Evolutionary conservation across 92 coral and sea anemone species (phyloP).

Genomic region (Ricordea florida): DNA sequence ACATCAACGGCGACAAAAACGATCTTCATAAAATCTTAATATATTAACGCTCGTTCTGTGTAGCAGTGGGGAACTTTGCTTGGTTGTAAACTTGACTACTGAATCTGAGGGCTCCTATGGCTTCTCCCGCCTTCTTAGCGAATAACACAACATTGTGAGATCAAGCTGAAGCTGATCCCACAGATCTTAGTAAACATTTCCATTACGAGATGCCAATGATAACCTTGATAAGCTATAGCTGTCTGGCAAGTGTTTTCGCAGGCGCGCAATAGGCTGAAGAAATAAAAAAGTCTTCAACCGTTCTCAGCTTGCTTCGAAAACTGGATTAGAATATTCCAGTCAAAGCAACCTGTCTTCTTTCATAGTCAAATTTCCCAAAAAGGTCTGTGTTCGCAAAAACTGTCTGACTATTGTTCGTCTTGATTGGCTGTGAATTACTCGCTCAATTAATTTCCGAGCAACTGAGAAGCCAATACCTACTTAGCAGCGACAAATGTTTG

Average conservation of each 20-base stretch:
- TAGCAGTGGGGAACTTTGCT: slow-evolving; percentile 6
- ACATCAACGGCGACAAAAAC: slow-evolving; percentile 20
- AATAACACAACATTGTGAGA: slow-evolving; percentile 1
- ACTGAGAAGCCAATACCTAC: slow-evolving; percentile 10
- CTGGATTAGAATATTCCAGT: neutral
- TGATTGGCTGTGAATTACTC: slow-evolving; percentile 9
- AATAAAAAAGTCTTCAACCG: too few species aligned
- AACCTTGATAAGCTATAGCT: too few species aligned
- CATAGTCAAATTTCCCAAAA: neutral
- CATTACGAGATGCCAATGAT: neutral
- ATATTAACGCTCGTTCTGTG: neutral
- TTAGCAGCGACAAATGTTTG: neutral
- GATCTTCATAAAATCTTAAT: slow-evolving; percentile 40
- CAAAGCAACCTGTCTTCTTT: slow-evolving; percentile 11
- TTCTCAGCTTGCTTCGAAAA: too few species aligned
- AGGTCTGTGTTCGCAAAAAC: slow-evolving; percentile 10
- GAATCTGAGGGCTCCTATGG: slow-evolving; percentile 8
- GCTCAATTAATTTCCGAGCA: slow-evolving; percentile 22
- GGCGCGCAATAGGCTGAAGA: too few species aligned
- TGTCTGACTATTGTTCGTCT: neutral
- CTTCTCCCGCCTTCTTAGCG: neutral
- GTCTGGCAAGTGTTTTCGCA: too few species aligned
- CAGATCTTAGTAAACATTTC: neutral
- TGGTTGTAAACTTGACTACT: neutral
- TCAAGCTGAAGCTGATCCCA: slow-evolving; percentile 1